A percentile compares a stretch with the other conserved stretches of the same genome.
Evolutionary conservation across 2,797 vertebrate genomes (phyloP).

Genomic region (Lagodon rhomboides): DNA sequence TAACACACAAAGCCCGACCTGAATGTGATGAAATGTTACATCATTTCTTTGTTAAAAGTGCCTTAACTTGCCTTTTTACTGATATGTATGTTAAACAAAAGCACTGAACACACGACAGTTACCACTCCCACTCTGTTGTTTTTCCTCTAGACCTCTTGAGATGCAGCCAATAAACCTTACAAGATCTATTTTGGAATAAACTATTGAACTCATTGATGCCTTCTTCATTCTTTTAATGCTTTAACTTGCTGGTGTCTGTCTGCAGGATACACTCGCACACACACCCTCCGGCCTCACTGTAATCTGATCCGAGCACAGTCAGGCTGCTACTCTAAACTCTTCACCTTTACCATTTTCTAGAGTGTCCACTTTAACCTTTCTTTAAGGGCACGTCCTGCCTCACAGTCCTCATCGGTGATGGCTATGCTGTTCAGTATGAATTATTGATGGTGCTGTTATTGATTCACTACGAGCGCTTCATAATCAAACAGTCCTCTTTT

Average conservation of each 20-base stretch:
- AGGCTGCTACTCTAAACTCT: slow-evolving; percentile 81
- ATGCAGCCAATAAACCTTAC: slow-evolving; percentile 14
- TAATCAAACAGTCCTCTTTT: neutral
- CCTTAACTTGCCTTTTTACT: slow-evolving; percentile 60
- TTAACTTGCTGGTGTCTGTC: slow-evolving; percentile 6
- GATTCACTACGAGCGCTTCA: neutral
- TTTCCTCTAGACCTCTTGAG: slow-evolving; percentile 22
- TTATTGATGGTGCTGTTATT: neutral
- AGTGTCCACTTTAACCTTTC: slow-evolving; percentile 63
- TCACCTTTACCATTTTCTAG: slow-evolving; percentile 87
- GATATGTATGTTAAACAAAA: slow-evolving; percentile 34
- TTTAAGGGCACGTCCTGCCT: slow-evolving; percentile 35
- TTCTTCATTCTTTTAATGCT: slow-evolving; percentile 13
- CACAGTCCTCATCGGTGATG: neutral
- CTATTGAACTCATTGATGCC: slow-evolving; percentile 42
- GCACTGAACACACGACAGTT: slow-evolving; percentile 3
- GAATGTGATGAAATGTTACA: slow-evolving; percentile 38
- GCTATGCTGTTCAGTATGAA: neutral
- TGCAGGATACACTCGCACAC: slow-evolving; percentile 15
- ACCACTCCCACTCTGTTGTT: slow-evolving; percentile 16
- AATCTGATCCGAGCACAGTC: slow-evolving; percentile 74
- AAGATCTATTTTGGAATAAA: slow-evolving; percentile 79
- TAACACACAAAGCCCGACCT: slow-evolving; percentile 22
- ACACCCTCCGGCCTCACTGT: slow-evolving; percentile 48
- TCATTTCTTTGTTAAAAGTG: slow-evolving; percentile 56